Evolutionary conservation across 2,113 vertebrate species (phyloP).

Genomic region (Pan troglodytes): NHGRI_mPanTro3-v2.1_pri NC_072421.2:43134501-43135000

Average conservation of each 20-base stretch:
- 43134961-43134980: background rate
- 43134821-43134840: background rate
- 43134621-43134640: background rate
- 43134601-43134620: conserved; percentile 19
- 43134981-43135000: conserved; percentile 1
- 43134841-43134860: background rate
- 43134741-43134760: background rate
- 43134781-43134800: background rate
- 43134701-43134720: background rate
- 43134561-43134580: background rate
- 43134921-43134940: background rate
- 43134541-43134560: background rate
- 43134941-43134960: background rate
- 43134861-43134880: background rate
- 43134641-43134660: background rate
- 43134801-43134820: background rate
- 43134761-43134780: background rate
- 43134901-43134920: background rate
- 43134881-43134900: background rate
- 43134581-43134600: background rate
- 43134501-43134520: background rate
- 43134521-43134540: background rate
- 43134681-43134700: background rate
- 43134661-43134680: background rate
- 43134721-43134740: conserved; percentile 10